These are phyloP conservation scores for Sinhomidia bicolor DNA, from an alignment of 2,888 invertebrate genomes.

Conservation along the genomic window DNA sequence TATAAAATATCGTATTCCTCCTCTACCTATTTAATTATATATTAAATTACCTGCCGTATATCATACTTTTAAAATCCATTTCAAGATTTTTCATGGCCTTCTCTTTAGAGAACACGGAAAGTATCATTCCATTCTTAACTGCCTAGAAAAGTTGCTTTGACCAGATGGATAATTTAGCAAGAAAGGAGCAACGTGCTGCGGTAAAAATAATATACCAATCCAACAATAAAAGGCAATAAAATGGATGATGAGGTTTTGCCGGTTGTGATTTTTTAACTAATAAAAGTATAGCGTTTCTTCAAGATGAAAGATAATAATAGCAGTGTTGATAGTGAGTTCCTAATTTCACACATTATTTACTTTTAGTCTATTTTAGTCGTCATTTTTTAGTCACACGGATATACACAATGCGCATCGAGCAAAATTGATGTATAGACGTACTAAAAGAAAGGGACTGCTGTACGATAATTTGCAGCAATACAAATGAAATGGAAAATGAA, in stretches of 20 bases:
- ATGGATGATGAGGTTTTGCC: constrained; percentile 1
- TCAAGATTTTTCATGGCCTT: too few relatives aligned
- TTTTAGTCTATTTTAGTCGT: neutral
- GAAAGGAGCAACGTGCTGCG: neutral
- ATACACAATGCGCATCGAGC: neutral
- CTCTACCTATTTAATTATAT: neutral
- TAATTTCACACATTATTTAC: neutral
- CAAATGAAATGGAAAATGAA: neutral
- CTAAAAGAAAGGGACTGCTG: too few relatives aligned
- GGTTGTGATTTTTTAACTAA: constrained; percentile 9
- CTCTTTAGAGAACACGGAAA: neutral
- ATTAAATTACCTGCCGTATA: too few relatives aligned
- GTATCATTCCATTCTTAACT: too few relatives aligned
- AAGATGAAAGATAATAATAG: neutral
- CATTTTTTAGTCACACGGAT: neutral
- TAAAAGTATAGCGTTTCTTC: neutral
- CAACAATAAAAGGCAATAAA: constrained; percentile 17
- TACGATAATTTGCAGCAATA: neutral
- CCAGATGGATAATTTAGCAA: constrained; percentile 13
- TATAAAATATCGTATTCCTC: neutral
- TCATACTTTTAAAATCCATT: too few relatives aligned
- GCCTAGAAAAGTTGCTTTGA: too few relatives aligned
- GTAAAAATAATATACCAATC: constrained; percentile 6
- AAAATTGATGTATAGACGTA: neutral
- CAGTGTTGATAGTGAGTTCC: neutral